Evolutionary conservation across 2,113 vertebrate genomes (phyloP), one percentile per base, ranked within the genome.

Genomic region (Pangasianodon hypophthalmus): DNA sequence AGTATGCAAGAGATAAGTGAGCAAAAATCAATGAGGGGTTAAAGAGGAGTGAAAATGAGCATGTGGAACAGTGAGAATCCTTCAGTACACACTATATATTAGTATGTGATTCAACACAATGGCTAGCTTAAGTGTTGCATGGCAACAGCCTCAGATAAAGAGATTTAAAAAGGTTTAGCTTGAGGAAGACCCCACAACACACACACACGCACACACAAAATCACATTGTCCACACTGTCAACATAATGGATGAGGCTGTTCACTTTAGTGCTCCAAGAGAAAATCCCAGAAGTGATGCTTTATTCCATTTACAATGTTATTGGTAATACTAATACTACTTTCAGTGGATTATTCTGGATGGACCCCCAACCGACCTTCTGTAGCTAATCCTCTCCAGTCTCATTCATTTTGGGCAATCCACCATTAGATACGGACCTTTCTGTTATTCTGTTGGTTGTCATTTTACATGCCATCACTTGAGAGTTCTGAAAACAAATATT

Each of bases 61-160:
- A 80, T 86, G 8, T 46, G 46, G 67, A 80, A 69, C 13, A 77
- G 77, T 56, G 64, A 87, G 50, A 26, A 79, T 21, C 10, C 77
- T 21, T 60, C 44, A 21, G 44, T 24, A 67, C 26, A 2, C 54
- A 77, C 41, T 2, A 18, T 79, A 46, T 37, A 81, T 86, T 86
- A 69, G 24, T 81, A 79, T 37, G 29, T 48, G 46, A 75, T 75
- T 75, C 37, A 73, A 37, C 56, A 79, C 37, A 19, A 84, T 46
- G 81, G 90, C 79, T 88, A 91, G 91, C 93, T 92, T 93, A 91
- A 56, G 67, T 62, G 80, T 90, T 91, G 81, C 88, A 64, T 32
- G 87, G 88, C 90, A 92, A 91, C 90, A 93, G 89, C 84, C 64
- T 83, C 88, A 93, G 93, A 94, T 94, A 89, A 94, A 92, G 1